Evolutionary conservation across 2,888 invertebrate species (phyloP), one percentile per base, ranked within the genome.

Genomic region (Cecidostiba fungosa): DNA sequence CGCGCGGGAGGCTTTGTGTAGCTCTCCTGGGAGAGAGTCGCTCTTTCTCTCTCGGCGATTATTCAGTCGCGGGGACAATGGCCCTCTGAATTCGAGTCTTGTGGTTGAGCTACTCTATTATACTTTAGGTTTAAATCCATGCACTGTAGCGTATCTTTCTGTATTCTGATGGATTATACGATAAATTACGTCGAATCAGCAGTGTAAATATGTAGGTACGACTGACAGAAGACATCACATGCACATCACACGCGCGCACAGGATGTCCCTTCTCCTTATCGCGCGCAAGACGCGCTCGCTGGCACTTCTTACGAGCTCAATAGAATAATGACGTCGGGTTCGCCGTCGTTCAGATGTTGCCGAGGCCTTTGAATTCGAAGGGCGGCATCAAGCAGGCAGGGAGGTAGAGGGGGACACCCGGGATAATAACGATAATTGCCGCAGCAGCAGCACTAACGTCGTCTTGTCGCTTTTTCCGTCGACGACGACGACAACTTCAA

Each of bases 251-350:
- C 43, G n/a, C n/a, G 62, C 39, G 36, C 74, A 39, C 87, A 88
- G 89, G 89, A 90, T 89, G 90, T 91, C 90, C 89, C 89, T 90
- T 90, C 89, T 29, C 47, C 81, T 59, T 3, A 50, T 26, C 54
- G 88, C 89, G 89, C 89, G 89, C 89, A 89, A 88, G 89, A 88
- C 87, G 87, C 72, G 4, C 23, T 87, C 88, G 86, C 80, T 84
- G 62, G 47, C 82, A 89, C 89, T 89, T 91, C 91, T 91, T 91
- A 92, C 89, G 89, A 91, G 91, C 91, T 92, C 90, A 92, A 92
- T 92, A 91, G 91, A 90, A 92, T 92, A 92, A 92, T 92, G 90
- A 90, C 88, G 88, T 82, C 85, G 87, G 80, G 14, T 39, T 59
- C 74, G 77, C 14, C 76, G 77, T n/a, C 76, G 70, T 80, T 76